These are phyloP conservation scores for Mesocricetus auratus DNA, from an alignment of 2,113 vertebrate genomes.

Conservation along the genomic window DNA sequence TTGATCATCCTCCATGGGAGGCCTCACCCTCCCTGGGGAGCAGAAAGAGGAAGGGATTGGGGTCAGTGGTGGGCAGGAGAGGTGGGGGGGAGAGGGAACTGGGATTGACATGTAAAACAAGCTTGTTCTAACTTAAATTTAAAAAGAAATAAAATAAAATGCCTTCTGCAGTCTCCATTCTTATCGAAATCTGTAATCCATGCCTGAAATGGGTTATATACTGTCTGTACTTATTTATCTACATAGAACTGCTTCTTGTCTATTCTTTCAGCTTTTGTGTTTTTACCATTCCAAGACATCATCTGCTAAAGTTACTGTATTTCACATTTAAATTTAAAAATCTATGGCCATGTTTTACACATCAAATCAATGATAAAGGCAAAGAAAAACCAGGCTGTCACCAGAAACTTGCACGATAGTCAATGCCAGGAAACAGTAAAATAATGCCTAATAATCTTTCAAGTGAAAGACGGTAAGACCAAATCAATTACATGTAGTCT, in stretches of 20 bases:
- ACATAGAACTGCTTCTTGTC: slow-evolving; percentile 17
- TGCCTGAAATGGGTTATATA: not conserved
- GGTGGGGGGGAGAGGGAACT: no score
- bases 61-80: no score
- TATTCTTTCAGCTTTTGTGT: slow-evolving; percentile 31
- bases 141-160: not conserved
- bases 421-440: not conserved
- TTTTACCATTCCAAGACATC: not conserved
- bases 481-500: not conserved
- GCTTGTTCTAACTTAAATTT: no score
- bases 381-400: not conserved
- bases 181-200: not conserved
- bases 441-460: not conserved
- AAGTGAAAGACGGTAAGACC: not conserved
- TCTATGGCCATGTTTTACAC: not conserved
- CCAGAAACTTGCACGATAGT: not conserved
- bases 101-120: no score
- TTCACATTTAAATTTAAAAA: not conserved
- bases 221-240: not conserved
- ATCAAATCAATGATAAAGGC: not conserved
- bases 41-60: no score
- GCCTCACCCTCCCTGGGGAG: no score
- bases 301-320: not conserved
- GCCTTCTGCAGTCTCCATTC: not conserved
- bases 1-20: no score